Conservation (phyloP, 2,113 vertebrate genomes). For the Acinonyx jubatus region DNA sequence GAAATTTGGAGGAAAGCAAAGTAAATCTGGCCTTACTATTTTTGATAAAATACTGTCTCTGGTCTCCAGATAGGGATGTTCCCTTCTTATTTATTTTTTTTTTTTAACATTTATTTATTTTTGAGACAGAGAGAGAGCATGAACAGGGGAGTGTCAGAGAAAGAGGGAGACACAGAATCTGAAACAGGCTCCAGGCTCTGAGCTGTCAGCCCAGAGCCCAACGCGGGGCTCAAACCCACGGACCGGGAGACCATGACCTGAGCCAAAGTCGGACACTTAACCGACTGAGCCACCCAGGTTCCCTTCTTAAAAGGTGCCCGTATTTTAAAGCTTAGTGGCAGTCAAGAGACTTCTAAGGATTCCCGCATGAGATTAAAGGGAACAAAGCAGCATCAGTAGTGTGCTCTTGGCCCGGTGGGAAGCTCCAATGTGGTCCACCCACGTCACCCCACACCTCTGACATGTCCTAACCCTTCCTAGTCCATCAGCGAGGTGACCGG, state of each 20-base stretch:
- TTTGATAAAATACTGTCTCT: background rate
- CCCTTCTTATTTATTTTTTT: background rate
- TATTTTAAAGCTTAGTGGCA: background rate
- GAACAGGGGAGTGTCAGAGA: no score
- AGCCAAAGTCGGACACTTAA: no score
- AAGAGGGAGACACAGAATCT: no score
- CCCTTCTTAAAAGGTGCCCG: background rate
- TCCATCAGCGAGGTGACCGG: accelerated
- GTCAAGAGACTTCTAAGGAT: background rate
- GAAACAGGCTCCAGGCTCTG: no score
- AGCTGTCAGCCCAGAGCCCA: no score
- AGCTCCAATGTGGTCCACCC: accelerated
- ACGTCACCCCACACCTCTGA: background rate
- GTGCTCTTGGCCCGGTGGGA: background rate
- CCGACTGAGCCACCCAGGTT: background rate
- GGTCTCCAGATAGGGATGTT: background rate
- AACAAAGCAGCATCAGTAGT: background rate
- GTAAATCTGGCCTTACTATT: background rate
- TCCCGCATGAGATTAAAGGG: background rate
- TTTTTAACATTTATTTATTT: no score
- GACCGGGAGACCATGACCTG: no score
- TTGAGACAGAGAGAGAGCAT: no score
- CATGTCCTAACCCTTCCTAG: background rate
- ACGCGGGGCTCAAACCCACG: accelerated
- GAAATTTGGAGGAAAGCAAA: background rate